Evolutionary conservation across 2,888 invertebrate species (phyloP).

Genomic region (Erannis defoliaria): DNA sequence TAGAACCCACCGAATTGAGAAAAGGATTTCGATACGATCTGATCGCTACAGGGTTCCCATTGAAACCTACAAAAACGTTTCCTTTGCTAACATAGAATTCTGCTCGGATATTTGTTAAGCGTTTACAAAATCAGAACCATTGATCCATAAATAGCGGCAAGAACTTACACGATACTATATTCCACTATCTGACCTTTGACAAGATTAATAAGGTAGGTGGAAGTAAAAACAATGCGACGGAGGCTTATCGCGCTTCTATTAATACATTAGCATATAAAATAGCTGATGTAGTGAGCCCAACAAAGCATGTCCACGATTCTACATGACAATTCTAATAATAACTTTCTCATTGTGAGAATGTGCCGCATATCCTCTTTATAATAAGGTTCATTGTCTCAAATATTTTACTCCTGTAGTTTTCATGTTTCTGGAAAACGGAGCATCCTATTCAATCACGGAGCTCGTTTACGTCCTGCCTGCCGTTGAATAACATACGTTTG

Average conservation of each 20-base stretch:
- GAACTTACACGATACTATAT: conserved; percentile 33
- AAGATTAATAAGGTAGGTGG: conserved; percentile 46
- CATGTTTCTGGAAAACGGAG: conserved; percentile 17
- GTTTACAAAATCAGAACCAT: conserved; percentile 25
- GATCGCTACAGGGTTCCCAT: conserved; percentile 19
- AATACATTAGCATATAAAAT: conserved; percentile 62
- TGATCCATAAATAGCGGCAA: conserved; percentile 38
- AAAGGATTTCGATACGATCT: conserved; percentile 25
- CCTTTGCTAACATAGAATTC: not conserved
- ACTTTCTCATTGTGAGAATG: conserved; percentile 55
- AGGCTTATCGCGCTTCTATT: conserved; percentile 49
- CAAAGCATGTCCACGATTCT: conserved; percentile 55
- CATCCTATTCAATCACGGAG: conserved; percentile 17
- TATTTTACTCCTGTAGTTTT: conserved; percentile 32
- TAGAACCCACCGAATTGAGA: conserved; percentile 25
- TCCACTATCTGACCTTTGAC: conserved; percentile 54
- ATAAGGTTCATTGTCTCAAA: conserved; percentile 52
- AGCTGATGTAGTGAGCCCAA: conserved; percentile 47
- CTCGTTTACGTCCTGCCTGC: conserved; percentile 24
- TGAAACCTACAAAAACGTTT: conserved; percentile 15
- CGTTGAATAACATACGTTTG: conserved; percentile 23
- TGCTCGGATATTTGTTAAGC: conserved; percentile 6
- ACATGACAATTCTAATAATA: conserved; percentile 59
- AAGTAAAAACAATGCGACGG: conserved; percentile 45
- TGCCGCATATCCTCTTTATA: conserved; percentile 47